phyloP scores from a whole-genome alignment of 2,888 invertebrate genomes.

The Coelopa pilipes region DNA sequence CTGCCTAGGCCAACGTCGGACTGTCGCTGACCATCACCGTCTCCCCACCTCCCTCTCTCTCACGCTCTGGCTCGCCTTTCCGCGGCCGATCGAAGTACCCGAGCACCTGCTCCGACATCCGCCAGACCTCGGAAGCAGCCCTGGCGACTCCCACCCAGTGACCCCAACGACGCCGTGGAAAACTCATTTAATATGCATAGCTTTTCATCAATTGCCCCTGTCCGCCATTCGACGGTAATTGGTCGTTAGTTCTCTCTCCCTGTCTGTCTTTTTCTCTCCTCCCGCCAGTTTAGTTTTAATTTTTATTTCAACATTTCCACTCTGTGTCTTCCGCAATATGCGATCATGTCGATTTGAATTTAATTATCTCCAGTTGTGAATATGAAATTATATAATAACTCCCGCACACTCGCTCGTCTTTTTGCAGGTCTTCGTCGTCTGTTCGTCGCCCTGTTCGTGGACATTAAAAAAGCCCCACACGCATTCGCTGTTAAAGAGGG shows the following conservation, averaged over 20 bases:
- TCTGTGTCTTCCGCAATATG: no score
- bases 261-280: background rate
- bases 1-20: no score
- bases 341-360: no score
- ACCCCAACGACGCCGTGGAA: conserved; percentile 46
- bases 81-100: conserved; percentile 8
- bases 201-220: no score
- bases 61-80: conserved; percentile 19
- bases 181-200: conserved; percentile 36
- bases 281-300: background rate
- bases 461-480: background rate
- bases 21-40: no score
- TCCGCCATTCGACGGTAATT: no score
- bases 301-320: background rate
- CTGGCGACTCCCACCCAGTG: conserved; percentile 49
- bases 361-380: background rate
- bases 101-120: conserved; percentile 33
- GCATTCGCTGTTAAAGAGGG: background rate
- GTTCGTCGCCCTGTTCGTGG: background rate
- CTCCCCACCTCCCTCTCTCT: no score
- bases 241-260: no score
- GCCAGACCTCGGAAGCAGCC: background rate
- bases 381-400: conserved; percentile 16
- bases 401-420: background rate
- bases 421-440: background rate